Evolutionary conservation across 2,797 vertebrate genomes (phyloP).

Genomic region (Natrix natrix): DNA sequence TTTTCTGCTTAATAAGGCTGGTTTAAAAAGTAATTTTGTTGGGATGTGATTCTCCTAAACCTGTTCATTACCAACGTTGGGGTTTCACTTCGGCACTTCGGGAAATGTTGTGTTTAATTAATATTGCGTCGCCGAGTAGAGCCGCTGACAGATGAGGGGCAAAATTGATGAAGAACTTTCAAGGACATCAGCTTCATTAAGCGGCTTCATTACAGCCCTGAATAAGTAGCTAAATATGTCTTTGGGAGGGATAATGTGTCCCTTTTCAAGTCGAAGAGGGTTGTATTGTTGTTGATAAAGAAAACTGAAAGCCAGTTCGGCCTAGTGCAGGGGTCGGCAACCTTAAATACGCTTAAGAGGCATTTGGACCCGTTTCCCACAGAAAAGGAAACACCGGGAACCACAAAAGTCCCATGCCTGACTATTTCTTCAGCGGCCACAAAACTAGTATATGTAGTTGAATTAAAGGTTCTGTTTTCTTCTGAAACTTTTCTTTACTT

Average conservation of each 20-base stretch:
- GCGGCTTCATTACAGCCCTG: slow-evolving; percentile 80
- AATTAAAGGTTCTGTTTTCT: too few relatives aligned
- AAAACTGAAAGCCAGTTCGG: background rate
- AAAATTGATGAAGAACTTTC: slow-evolving; percentile 89
- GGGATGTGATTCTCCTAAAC: slow-evolving; percentile 86
- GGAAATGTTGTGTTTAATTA: slow-evolving; percentile 88
- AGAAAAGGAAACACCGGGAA: too few relatives aligned
- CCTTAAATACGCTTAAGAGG: too few relatives aligned
- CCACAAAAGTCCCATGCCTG: too few relatives aligned
- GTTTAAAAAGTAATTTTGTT: slow-evolving; percentile 93
- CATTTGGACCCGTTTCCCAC: too few relatives aligned
- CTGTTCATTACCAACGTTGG: slow-evolving; percentile 88
- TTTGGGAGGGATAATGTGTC: slow-evolving; percentile 65
- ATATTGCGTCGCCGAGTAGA: slow-evolving; percentile 82
- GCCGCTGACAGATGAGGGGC: slow-evolving; percentile 81
- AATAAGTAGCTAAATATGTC: slow-evolving; percentile 83
- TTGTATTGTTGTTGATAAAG: background rate
- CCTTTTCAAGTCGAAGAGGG: slow-evolving; percentile 32
- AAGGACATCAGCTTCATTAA: slow-evolving; percentile 91
- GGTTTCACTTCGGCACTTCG: slow-evolving; percentile 85
- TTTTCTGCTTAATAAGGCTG: slow-evolving; percentile 94
- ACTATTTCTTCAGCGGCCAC: too few relatives aligned
- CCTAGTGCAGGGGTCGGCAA: background rate
- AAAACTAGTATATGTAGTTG: too few relatives aligned
- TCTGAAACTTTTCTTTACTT: too few relatives aligned